Evolutionary conservation across 2,113 vertebrate species (phyloP), one percentile per base, ranked within the genome.

Genomic region (Cyprinodon tularosa): DNA sequence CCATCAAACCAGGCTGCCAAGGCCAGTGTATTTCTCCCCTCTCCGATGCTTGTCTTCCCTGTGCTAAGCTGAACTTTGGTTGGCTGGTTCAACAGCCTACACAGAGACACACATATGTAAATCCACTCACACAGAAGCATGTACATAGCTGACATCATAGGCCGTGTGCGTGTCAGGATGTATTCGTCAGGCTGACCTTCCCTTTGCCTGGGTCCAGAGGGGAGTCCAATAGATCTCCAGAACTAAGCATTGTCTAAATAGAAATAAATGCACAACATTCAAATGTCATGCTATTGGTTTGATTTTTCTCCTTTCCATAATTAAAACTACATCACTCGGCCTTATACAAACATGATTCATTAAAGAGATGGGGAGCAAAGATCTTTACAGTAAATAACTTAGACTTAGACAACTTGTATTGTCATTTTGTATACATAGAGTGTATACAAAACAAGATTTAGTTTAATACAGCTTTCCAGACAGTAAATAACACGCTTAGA

Each of bases 111-210:
- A 81, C 80, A 76, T 7, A 70, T 11, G 8, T 4, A 0, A n/a
- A 40, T 6, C 42, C 0, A 9, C 40, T 61, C 83, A 45, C 78
- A 47, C 68, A 48, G 78, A 80, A 66, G 83, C 78, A 82, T 83
- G 78, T 80, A 85, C 73, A 68, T 78, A 82, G 86, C 78, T 91
- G 91, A 93, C 93, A 90, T 93, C 90, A 90, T 79, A 85, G 91
- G 90, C 87, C 83, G 89, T 91, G 89, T 88, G 88, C 87, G 91
- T 90, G 93, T 93, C 93, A 94, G 90, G 84, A 92, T 86, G 84
- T 89, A 94, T 94, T 90, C 88, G 94, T 94, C 92, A 93, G 72
- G 79, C 89, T 92, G 93, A 94, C 92, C 92, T 93, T 93, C 91
- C 85, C 87, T 90, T 73, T 76, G 88, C 84, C 78, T 65, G 82